Percentiles rank a stretch among this genome's conserved stretches.
Conservation (phyloP, 2,797 vertebrate species). For the Crocodylus rhombifer region DNA sequence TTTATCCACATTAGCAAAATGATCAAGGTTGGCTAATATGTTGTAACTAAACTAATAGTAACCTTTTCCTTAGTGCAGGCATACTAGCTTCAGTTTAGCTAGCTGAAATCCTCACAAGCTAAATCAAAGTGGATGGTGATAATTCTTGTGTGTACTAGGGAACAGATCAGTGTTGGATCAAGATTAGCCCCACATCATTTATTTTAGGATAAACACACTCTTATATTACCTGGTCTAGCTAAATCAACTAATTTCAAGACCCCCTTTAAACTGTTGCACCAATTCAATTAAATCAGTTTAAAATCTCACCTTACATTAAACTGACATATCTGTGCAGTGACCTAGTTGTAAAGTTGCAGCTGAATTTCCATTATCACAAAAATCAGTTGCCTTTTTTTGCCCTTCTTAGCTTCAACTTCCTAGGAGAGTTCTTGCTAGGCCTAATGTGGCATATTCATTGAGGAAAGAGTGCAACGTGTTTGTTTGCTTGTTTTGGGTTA, state of each 20-base stretch:
- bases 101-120: neutral
- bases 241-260: neutral
- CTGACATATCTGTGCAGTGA: neutral
- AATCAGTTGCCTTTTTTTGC: no score
- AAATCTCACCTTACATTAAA: neutral
- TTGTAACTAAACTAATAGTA: neutral
- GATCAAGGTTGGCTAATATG: neutral
- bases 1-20: neutral
- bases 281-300: neutral
- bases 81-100: neutral
- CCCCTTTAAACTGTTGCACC: neutral
- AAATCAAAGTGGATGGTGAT: neutral
- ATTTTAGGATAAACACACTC: neutral
- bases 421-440: no score
- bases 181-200: neutral
- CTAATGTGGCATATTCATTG: no score
- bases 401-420: no score
- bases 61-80: rapidly evolving
- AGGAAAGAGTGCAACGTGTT: no score
- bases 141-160: neutral
- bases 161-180: rapidly evolving
- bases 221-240: neutral
- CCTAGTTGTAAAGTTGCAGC: neutral
- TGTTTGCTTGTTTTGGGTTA: no score
- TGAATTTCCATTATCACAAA: neutral